Percentiles rank a stretch among this genome's conserved stretches.
These are phyloP conservation scores for Sarcophaga peregrina DNA, from an alignment of 1,140 invertebrate species.

Conservation along the genomic window DNA sequence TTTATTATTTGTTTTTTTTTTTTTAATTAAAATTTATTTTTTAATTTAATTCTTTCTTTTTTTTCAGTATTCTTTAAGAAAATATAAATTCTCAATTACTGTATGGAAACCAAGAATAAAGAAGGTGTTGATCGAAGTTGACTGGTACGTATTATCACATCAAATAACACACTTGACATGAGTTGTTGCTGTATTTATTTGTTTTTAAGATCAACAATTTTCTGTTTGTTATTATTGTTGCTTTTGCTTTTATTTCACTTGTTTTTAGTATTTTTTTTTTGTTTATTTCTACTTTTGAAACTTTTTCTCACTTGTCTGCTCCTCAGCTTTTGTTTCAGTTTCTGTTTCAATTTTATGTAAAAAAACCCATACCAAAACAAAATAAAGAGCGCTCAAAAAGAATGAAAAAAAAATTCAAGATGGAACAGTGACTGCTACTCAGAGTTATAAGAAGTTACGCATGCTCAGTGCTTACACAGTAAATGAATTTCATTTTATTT, in stretches of 20 bases:
- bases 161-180: constrained; percentile 40
- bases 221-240: background rate
- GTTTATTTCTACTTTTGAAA: background rate
- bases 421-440: background rate
- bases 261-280: background rate
- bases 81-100: too few relatives aligned
- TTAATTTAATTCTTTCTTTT: background rate
- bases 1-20: too few relatives aligned
- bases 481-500: background rate
- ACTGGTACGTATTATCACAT: constrained; percentile 36
- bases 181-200: constrained; percentile 41
- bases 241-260: background rate
- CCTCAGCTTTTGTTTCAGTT: background rate
- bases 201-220: constrained; percentile 26
- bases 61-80: background rate
- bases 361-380: background rate
- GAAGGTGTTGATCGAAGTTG: background rate
- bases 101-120: too few relatives aligned
- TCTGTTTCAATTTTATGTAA: constrained; percentile 19
- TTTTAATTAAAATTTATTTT: background rate
- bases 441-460: background rate
- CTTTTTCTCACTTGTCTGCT: background rate
- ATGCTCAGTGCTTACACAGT: background rate
- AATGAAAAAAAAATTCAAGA: background rate
- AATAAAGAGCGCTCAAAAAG: background rate